Conservation (phyloP, 2,797 vertebrate genomes). For the Gorsachius magnificus region DNA sequence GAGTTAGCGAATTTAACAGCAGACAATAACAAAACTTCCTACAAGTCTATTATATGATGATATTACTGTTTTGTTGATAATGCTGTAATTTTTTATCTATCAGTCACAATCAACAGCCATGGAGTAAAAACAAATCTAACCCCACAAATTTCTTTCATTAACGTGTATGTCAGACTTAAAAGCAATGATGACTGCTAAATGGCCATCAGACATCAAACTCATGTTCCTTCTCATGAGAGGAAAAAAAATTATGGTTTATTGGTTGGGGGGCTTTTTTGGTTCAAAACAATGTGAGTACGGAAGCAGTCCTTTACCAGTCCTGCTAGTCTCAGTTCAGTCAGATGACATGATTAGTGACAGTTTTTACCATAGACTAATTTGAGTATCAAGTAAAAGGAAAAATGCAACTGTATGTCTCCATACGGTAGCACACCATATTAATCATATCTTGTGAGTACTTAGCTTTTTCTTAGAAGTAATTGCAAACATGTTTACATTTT, state of each 20-base stretch:
- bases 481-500: slow-evolving; percentile 14
- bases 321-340: background rate
- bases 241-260: background rate
- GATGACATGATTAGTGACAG: background rate
- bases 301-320: background rate
- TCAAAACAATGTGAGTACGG: background rate
- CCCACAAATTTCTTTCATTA: background rate
- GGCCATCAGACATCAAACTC: background rate
- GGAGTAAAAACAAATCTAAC: background rate
- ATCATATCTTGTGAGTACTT: background rate
- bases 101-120: background rate
- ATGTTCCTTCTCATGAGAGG: background rate
- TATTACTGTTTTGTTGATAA: background rate
- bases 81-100: background rate
- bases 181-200: background rate
- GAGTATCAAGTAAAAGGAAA: background rate
- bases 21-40: background rate
- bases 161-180: background rate
- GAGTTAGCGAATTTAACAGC: background rate
- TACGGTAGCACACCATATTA: background rate
- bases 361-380: background rate
- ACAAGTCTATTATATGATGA: background rate
- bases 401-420: background rate
- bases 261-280: background rate
- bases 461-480: background rate